Evolutionary conservation across 2,113 vertebrate species (phyloP).

Genomic region (Chamaetylas fuelleborni): DNA sequence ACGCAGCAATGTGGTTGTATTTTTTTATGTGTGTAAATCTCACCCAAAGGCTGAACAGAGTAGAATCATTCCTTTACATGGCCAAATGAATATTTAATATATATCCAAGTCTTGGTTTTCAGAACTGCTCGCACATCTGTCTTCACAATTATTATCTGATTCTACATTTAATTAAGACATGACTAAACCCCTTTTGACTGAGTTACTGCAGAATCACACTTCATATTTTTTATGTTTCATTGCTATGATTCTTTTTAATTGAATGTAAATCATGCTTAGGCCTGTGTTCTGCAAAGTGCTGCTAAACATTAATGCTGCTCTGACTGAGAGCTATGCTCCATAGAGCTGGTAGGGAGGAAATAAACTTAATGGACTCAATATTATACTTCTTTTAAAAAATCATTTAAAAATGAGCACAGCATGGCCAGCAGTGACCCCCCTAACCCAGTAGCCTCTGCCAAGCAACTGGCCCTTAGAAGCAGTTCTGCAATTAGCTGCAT

Average conservation of each 20-base stretch:
- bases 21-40: background rate
- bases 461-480: background rate
- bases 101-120: background rate
- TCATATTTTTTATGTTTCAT: background rate
- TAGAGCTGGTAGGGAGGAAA: background rate
- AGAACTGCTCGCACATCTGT: background rate
- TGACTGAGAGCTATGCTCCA: background rate
- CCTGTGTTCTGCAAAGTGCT: background rate
- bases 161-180: constrained; percentile 14
- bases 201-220: background rate
- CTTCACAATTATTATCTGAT: constrained; percentile 6
- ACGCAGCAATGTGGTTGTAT: background rate
- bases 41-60: background rate
- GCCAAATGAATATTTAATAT: background rate
- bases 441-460: background rate
- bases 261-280: background rate
- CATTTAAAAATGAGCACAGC: background rate
- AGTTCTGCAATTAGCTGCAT: background rate
- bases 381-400: background rate
- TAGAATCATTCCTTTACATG: background rate
- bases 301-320: background rate
- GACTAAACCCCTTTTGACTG: background rate
- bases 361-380: background rate
- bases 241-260: constrained; percentile 4
- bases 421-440: background rate